Conservation (phyloP, 2,797 vertebrate species). For the Typhlichthys subterraneus region DNA sequence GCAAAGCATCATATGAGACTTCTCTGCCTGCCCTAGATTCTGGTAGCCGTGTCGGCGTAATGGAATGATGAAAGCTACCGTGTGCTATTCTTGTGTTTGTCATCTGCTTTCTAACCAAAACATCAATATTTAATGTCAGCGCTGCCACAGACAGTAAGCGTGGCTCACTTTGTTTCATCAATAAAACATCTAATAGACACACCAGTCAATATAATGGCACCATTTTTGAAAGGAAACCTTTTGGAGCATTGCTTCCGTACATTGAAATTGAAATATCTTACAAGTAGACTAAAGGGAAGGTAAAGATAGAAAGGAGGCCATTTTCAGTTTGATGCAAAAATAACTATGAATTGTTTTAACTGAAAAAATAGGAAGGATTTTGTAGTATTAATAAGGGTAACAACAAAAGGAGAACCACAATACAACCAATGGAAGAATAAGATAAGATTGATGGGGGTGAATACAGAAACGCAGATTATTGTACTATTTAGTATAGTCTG, state of each 20-base stretch:
- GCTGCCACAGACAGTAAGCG: slow-evolving; percentile 55
- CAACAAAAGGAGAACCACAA: not conserved
- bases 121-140: slow-evolving; percentile 71
- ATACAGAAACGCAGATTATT: not conserved
- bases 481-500: not conserved
- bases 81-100: slow-evolving; percentile 51
- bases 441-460: not conserved
- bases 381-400: not conserved
- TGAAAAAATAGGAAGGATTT: not conserved
- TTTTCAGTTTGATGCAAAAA: no score
- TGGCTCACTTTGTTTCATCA: slow-evolving; percentile 78
- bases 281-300: slow-evolving; percentile 1
- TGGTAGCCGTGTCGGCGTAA: no score
- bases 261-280: slow-evolving; percentile 15
- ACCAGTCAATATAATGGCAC: slow-evolving; percentile 34
- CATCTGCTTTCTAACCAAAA: slow-evolving; percentile 56
- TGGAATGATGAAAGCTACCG: slow-evolving; percentile 49
- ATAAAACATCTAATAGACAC: slow-evolving; percentile 72
- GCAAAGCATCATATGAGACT: slow-evolving; percentile 79
- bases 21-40: slow-evolving; percentile 79
- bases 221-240: slow-evolving; percentile 26
- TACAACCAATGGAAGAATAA: not conserved
- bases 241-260: slow-evolving; percentile 12
- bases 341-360: no score
- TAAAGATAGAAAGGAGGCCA: slow-evolving; percentile 3